Percentiles rank a stretch among this genome's conserved stretches.
Conservation (phyloP, 2,797 vertebrate species). For the Cyprinodon diabolis region DNA sequence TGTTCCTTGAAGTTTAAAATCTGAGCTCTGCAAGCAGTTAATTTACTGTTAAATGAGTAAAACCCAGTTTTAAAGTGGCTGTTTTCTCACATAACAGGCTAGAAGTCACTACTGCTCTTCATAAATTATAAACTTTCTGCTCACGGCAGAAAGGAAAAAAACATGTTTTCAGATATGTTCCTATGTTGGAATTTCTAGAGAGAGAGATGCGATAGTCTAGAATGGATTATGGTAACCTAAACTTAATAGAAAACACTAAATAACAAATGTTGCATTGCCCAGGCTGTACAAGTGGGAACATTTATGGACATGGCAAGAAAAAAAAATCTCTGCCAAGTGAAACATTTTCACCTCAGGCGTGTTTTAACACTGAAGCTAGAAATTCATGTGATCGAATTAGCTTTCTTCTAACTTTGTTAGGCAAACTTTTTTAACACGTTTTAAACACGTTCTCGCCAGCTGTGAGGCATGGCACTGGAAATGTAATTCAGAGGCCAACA, state of each 20-base stretch:
- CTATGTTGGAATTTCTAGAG: not conserved
- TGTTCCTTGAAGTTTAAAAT: not conserved
- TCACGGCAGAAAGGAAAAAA: not conserved
- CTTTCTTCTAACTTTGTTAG: not conserved
- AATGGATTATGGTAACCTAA: not conserved
- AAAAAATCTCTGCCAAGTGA: not conserved
- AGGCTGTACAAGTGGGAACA: not conserved
- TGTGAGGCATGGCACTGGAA: conserved; percentile 3
- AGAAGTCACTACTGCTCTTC: not conserved
- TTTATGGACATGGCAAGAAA: not conserved
- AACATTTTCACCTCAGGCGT: not conserved
- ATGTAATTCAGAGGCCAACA: not conserved
- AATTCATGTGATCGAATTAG: not conserved
- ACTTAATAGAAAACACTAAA: not conserved
- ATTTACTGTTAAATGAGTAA: not conserved
- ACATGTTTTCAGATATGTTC: not conserved
- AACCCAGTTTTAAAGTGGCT: not conserved
- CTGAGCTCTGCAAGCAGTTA: not conserved
- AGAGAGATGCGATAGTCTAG: not conserved
- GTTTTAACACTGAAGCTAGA: not conserved
- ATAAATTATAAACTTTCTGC: not conserved
- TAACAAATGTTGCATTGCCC: not conserved
- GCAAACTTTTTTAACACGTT: not conserved
- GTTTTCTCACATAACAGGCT: not conserved
- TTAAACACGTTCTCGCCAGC: not conserved